Conservation (phyloP, 2,888 invertebrate species). For the Acanthosepion pharaonis region DNA sequence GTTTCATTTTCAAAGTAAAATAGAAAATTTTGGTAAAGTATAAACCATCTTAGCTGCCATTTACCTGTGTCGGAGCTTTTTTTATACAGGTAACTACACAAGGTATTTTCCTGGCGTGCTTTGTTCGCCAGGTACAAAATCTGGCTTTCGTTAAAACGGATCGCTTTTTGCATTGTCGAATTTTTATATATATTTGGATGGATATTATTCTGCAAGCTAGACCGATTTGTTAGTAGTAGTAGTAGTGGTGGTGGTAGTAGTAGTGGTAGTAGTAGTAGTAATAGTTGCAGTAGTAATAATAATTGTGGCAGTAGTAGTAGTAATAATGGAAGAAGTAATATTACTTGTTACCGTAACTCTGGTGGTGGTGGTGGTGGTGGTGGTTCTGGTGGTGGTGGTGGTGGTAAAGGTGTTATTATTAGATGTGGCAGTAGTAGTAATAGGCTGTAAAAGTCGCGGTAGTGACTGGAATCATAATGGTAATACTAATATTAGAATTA, state of each 20-base stretch:
- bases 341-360: not conserved
- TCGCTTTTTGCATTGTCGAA: conserved; percentile 83
- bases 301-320: not conserved
- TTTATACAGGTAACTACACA: conserved; percentile 89
- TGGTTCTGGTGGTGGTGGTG: not conserved
- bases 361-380: not conserved
- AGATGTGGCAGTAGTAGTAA: not conserved
- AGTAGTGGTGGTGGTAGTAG: conserved; percentile 39
- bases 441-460: not conserved
- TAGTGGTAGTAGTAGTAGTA: not conserved
- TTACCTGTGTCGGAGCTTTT: conserved; percentile 88
- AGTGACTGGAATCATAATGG: not conserved
- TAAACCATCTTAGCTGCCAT: conserved; percentile 82
- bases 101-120: conserved; percentile 88
- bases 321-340: not conserved
- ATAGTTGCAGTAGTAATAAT: not conserved
- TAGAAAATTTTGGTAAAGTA: conserved; percentile 85
- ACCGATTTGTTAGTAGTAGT: conserved; percentile 36
- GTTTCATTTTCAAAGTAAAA: conserved; percentile 93
- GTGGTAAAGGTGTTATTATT: not conserved
- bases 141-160: conserved; percentile 88
- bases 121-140: conserved; percentile 87
- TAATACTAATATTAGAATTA: not conserved
- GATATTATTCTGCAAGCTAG: conserved; percentile 45
- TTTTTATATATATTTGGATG: conserved; percentile 34